Base-by-base conservation (phyloP, 2,797 vertebrate genomes). In the Orientallactaga sibirica region DNA sequence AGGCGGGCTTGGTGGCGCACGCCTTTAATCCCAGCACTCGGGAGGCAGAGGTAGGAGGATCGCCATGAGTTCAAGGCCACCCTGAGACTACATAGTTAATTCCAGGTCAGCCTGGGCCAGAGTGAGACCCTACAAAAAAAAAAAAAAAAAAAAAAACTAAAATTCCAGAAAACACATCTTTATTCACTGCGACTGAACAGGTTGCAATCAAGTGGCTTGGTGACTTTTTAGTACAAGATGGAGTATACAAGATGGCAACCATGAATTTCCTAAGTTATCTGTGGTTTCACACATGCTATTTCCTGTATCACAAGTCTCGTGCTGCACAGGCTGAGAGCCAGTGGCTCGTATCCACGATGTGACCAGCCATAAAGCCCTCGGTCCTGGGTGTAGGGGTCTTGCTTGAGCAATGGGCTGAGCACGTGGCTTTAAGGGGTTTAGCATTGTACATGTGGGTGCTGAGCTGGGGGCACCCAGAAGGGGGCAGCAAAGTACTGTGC, bases 121-220 rank as follows among this genome's bases (percentile, higher is more conserved):
- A n/a, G n/a, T n/a, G n/a, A n/a, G n/a, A n/a, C n/a, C n/a, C n/a
- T n/a, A n/a, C n/a, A n/a, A n/a, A n/a, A n/a, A n/a, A n/a, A n/a
- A n/a, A n/a, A n/a, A n/a, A n/a, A n/a, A n/a, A n/a, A n/a, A n/a
- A 48, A 8, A 48, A 48, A 48, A 80, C 43, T 64, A 87, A 37
- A 68, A 73, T 1, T 93, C 52, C 79, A 92, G 90, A 94, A 92
- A 96, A 89, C 71, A 92, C 24, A 76, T 20, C 22, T 96, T 97
- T 96, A 97, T 96, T 97, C 62, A 85, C 79, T 18, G 76, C 37
- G 25, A 80, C 22, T 14, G 25, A 55, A 92, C 66, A 73, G 16
- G 25, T 92, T 68, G 82, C 22, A n/a, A 16, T 70, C 66, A 29
- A 64, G 10, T 20, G 15, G 41, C 41, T 76, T 68, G 20, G 22